A percentile compares a stretch with the other conserved stretches of the same genome.
These are phyloP conservation scores for Leucosticte australis DNA, from an alignment of 2,113 vertebrate genomes.

Conservation along the genomic window DNA sequence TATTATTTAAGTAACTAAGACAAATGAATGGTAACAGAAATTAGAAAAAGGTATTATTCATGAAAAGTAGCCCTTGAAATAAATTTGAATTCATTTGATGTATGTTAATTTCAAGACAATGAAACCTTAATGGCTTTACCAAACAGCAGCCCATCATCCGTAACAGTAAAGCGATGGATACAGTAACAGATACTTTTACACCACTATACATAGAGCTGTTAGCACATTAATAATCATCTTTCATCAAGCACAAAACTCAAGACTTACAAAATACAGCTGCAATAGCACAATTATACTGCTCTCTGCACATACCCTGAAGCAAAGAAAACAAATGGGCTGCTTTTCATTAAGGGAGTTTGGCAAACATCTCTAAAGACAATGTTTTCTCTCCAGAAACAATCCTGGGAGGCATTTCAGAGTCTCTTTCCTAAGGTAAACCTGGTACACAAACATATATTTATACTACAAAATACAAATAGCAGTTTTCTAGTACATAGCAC, in stretches of 20 bases:
- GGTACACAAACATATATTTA: constrained; percentile 46
- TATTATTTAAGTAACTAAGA: neutral
- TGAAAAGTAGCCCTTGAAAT: neutral
- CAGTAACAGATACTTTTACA: neutral
- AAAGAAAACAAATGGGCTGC: constrained; percentile 70
- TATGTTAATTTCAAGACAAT: neutral
- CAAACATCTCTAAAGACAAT: constrained; percentile 66
- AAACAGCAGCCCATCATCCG: neutral
- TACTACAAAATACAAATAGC: constrained; percentile 12
- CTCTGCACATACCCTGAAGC: constrained; percentile 63
- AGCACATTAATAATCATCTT: constrained; percentile 71
- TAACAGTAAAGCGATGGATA: neutral
- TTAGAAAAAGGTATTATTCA: neutral
- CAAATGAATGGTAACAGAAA: neutral
- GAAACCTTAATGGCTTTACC: neutral
- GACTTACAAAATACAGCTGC: constrained; percentile 73
- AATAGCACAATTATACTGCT: constrained; percentile 65
- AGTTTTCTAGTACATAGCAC: neutral
- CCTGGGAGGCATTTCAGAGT: constrained; percentile 35
- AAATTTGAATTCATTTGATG: neutral
- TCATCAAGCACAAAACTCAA: constrained; percentile 67
- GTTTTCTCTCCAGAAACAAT: constrained; percentile 66
- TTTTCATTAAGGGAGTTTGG: constrained; percentile 71
- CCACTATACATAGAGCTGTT: constrained; percentile 35
- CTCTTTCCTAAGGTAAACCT: constrained; percentile 51